Evolutionary conservation across 2,888 invertebrate species (phyloP).

Genomic region (Hyles lineata): DNA sequence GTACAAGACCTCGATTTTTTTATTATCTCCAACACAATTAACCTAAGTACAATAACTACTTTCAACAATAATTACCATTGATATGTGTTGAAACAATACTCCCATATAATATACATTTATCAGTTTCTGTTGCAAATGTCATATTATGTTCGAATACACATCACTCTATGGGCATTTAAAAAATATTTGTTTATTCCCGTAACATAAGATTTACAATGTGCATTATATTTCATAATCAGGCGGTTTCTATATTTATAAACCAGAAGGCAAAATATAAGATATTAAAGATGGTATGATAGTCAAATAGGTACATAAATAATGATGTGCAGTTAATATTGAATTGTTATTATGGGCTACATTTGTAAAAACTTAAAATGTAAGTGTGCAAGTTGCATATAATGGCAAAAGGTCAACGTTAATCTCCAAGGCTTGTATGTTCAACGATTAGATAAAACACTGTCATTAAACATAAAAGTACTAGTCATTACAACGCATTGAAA

Average conservation of each 20-base stretch:
- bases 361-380: too few species aligned
- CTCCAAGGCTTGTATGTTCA: neutral
- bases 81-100: neutral
- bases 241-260: neutral
- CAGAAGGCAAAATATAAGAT: neutral
- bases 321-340: neutral
- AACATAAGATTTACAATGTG: too few species aligned
- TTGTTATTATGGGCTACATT: neutral
- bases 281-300: neutral
- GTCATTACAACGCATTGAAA: neutral
- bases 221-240: too few species aligned
- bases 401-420: slow-evolving; percentile 14
- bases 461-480: neutral
- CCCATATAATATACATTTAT: too few species aligned
- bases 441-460: slow-evolving; percentile 4
- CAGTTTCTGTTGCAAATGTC: too few species aligned
- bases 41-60: slow-evolving; percentile 3
- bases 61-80: slow-evolving; percentile 10
- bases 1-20: neutral
- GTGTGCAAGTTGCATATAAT: neutral
- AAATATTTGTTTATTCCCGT: too few species aligned
- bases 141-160: too few species aligned
- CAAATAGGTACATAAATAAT: neutral
- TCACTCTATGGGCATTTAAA: too few species aligned
- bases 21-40: slow-evolving; percentile 9